Conservation (phyloP, 2,888 invertebrate species). For the Epinotia demarniana region DNA sequence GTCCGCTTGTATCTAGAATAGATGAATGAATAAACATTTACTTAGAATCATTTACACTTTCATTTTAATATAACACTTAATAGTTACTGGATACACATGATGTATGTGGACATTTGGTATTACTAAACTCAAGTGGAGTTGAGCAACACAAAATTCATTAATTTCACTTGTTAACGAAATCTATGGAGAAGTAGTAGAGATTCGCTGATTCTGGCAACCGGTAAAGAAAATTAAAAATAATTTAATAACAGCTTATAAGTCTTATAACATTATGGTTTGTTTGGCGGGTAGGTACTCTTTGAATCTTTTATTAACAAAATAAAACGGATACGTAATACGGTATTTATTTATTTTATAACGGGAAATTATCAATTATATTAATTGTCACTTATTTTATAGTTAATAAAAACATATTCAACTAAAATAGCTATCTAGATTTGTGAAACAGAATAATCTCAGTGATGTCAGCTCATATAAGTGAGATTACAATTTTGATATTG, state of each 20-base stretch:
- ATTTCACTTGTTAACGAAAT: too few relatives aligned
- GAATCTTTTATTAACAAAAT: too few relatives aligned
- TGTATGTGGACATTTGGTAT: too few relatives aligned
- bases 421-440: background rate
- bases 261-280: too few relatives aligned
- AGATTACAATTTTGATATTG: background rate
- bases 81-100: background rate
- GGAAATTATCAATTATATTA: background rate
- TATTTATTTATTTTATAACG: background rate
- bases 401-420: background rate
- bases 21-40: constrained; percentile 80
- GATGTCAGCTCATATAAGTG: background rate
- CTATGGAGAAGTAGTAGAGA: too few relatives aligned
- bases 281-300: too few relatives aligned
- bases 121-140: too few relatives aligned
- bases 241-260: too few relatives aligned
- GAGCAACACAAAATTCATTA: too few relatives aligned
- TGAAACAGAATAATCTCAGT: background rate
- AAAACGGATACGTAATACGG: background rate
- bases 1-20: constrained; percentile 76
- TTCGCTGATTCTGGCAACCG: too few relatives aligned
- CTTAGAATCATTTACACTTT: constrained; percentile 70
- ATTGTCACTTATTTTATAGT: background rate
- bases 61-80: constrained; percentile 48
- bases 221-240: too few relatives aligned